A percentile compares a stretch with the other conserved stretches of the same genome.
Conservation (phyloP, 2,797 vertebrate species). For the Sebastes wilsoni region DNA sequence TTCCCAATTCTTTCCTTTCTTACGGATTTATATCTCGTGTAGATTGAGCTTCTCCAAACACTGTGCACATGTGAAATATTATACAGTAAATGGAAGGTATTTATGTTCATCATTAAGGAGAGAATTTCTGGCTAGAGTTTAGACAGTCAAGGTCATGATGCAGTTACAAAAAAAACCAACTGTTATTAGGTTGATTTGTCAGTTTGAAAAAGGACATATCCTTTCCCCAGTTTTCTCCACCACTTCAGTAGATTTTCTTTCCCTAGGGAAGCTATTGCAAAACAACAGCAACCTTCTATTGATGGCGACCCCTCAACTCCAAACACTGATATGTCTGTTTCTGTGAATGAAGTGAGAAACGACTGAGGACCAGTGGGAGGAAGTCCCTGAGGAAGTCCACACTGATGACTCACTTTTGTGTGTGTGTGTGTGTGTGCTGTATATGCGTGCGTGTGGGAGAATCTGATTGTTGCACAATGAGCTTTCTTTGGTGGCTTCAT, state of each 20-base stretch:
- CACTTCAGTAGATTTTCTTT: constrained; percentile 61
- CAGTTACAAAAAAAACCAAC: neutral
- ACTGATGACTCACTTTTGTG: constrained; percentile 72
- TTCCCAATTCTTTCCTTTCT: constrained; percentile 49
- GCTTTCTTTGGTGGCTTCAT: constrained; percentile 82
- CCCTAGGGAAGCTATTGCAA: constrained; percentile 31
- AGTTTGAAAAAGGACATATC: constrained; percentile 49
- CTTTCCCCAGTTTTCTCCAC: constrained; percentile 41
- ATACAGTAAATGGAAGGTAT: constrained; percentile 19
- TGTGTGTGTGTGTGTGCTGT: constrained; percentile 51
- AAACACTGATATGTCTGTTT: constrained; percentile 68
- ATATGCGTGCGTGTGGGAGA: constrained; percentile 60
- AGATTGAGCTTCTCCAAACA: constrained; percentile 23
- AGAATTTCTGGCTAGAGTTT: constrained; percentile 4
- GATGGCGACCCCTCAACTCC: constrained; percentile 38
- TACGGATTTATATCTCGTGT: constrained; percentile 52
- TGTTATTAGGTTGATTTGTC: neutral
- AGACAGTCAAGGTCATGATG: neutral
- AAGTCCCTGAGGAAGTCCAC: constrained; percentile 59
- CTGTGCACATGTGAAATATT: constrained; percentile 17
- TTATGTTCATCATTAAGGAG: neutral
- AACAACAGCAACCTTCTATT: constrained; percentile 68
- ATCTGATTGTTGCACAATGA: constrained; percentile 76
- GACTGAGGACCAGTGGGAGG: constrained; percentile 43
- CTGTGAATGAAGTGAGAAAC: constrained; percentile 78